phyloP scores from a whole-genome alignment of 2,113 vertebrate species.

The Carlito syrichta region DNA sequence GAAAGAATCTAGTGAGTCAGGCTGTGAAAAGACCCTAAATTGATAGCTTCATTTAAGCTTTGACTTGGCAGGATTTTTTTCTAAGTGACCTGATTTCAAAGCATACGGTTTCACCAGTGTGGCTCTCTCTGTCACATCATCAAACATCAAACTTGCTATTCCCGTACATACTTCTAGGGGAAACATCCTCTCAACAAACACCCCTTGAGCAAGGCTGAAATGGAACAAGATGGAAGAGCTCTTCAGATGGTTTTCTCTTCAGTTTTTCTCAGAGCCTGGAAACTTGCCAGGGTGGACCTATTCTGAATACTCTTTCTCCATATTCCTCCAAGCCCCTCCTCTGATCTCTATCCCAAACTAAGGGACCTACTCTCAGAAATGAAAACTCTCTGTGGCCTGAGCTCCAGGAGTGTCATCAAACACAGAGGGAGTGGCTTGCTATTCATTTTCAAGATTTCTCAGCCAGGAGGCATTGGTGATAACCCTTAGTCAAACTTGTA shows the following conservation, averaged over 20 bases:
- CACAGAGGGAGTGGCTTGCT: neutral
- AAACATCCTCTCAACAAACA: neutral
- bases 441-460: neutral
- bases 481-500: neutral
- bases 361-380: neutral
- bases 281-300: neutral
- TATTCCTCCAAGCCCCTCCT: neutral
- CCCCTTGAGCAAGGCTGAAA: neutral
- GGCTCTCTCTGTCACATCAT: neutral
- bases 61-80: conserved; percentile 20
- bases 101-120: neutral
- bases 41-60: conserved; percentile 15
- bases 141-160: neutral
- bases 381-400: neutral
- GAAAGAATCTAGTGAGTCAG: neutral
- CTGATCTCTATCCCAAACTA: neutral
- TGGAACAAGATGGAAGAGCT: neutral
- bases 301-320: neutral
- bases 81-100: conserved; percentile 47
- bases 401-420: neutral
- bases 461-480: neutral
- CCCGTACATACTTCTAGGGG: neutral
- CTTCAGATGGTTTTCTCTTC: neutral
- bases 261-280: neutral
- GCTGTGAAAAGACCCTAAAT: neutral